Base-by-base conservation (phyloP, 2,113 vertebrate genomes). In the Bubo blakistoni region DNA sequence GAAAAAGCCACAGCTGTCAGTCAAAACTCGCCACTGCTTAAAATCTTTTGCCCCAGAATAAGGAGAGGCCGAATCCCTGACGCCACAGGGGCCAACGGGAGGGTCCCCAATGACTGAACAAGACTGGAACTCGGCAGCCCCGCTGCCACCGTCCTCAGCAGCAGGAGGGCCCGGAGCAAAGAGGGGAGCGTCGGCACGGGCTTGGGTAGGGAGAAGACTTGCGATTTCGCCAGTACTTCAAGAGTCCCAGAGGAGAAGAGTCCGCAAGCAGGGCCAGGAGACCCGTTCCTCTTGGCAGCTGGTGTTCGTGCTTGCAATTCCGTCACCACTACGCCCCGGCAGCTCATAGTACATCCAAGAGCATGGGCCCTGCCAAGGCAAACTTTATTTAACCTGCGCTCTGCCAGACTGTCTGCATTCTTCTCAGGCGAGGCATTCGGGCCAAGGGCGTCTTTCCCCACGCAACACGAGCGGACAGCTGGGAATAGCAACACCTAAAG, bases 341-440 rank as follows among this genome's bases (percentile, higher is more conserved):
- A 95, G 89, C 94, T 90, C 96, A 78, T 7, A 54, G 52, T 11
- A 81, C 90, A 77, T 91, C 97, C 97, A 97, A 97, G 96, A 96
- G 92, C 84, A 80, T 4, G 40, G 94, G 94, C 69, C 63, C 74
- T 96, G 98, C 98, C 98, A 98, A 98, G 96, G 96, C 97, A 98
- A 98, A 98, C 98, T 98, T 98, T 98, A 98, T 98, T 98, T 98
- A 98, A 98, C 98, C 96, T 98, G 97, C 97, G 9, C 97, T 97
- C 96, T 98, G 97, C 97, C 97, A 98, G 98, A 98, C 98, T 97
- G 98, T 98, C 98, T 98, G 97, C 98, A 98, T 98, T 98, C 98
- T 92, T 94, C 97, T 96, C 92, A 65, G 93, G 97, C 81, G 58
- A 96, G 95, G 96, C 97, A 97, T 51, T 86, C 2, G 32, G 86